Base-by-base conservation (phyloP, 2,797 vertebrate genomes). In the Falco concolor region DNA sequence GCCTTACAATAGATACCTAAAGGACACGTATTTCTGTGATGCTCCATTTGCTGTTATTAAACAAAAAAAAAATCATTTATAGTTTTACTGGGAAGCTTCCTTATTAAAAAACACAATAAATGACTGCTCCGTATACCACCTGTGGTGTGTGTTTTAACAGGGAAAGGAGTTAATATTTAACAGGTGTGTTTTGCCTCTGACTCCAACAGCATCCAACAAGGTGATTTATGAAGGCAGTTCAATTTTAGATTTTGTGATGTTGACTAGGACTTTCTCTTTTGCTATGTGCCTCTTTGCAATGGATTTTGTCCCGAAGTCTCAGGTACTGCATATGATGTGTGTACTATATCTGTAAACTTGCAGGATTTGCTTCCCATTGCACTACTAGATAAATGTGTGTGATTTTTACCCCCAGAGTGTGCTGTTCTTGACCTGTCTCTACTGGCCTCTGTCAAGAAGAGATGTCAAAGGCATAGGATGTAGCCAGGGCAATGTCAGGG, bases 21-120 rank as follows among this genome's bases (percentile, higher is more conserved):
- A 94, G 52, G 69, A 79, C 13, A 2, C 25, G 50, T 50, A 61
- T 83, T 95, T 92, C 64, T 95, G 60, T 85, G 78, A 75, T 94
- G 78, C 64, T 92, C 28, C 16, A 25, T 77, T 92, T 87, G 60
- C 75, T 89, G 25, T 93, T 92, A 74, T 22, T 89, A 82, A 87
- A 82, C 84, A 80, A 83, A 61, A 81, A 57, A 68, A 12, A 54
- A 47, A 36, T 61, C 1, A 53, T 65, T 83, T 85, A 67, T 72
- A 77, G 6, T 90, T 90, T 80, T 77, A 47, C 36, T 7, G 34
- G 78, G 67, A 72, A 85, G 28, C 24, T 80, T 87, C 21, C 38
- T 82, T 69, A 79, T 84, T 83, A 93, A 68, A 36, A 76, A 95
- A 56, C 86, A 72, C 34, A 64, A 3, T 80, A 60, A 82, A 64